Evolutionary conservation across 1,140 invertebrate genomes (phyloP).

Genomic region (Trypoxylus dichotomus): DNA sequence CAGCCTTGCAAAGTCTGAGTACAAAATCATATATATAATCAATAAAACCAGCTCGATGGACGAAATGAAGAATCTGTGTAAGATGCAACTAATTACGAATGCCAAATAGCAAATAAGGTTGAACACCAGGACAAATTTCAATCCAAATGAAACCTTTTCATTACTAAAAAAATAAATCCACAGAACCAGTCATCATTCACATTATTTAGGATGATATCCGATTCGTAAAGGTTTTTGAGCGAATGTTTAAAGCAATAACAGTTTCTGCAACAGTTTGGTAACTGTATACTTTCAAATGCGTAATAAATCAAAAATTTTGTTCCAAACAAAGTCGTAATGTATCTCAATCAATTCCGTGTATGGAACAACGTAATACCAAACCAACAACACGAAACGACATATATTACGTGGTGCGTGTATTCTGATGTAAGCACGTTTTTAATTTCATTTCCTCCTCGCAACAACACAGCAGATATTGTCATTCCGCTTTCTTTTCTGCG

Average conservation of each 20-base stretch:
- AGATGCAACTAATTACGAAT: no score
- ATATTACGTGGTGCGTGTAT: conserved; percentile 21
- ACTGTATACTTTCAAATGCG: neutral
- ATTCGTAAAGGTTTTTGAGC: no score
- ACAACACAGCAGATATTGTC: conserved; percentile 30
- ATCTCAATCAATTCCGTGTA: neutral
- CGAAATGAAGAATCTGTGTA: no score
- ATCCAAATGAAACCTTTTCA: no score
- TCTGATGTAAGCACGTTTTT: conserved; percentile 32
- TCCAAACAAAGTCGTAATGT: neutral
- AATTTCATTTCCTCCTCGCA: conserved; percentile 26
- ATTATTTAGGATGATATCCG: no score
- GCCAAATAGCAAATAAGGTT: no score
- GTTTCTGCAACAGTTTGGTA: neutral
- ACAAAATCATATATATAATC: no score
- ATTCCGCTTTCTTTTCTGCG: conserved; percentile 26
- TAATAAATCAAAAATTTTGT: neutral
- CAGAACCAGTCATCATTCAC: no score
- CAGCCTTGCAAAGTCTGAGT: no score
- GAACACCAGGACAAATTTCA: no score
- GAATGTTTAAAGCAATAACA: neutral
- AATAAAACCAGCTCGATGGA: no score
- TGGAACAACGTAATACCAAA: neutral
- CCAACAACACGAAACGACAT: conserved; percentile 1
- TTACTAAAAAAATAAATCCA: no score